Conservation (phyloP, 2,888 invertebrate genomes). For the Melanchra persicariae region DNA sequence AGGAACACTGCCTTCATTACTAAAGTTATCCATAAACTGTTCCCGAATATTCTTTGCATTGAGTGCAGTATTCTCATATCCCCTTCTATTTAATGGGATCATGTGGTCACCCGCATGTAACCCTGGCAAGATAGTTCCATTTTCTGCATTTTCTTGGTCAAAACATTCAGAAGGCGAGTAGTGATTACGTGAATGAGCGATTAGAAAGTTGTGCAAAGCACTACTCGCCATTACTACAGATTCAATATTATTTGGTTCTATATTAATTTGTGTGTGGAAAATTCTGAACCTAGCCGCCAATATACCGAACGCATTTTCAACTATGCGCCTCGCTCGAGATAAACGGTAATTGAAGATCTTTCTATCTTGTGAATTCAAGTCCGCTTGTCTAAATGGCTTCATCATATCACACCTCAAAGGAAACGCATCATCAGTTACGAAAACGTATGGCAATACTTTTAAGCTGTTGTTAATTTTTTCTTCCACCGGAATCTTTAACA, state of each 20-base stretch:
- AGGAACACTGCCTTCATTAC: constrained; percentile 1
- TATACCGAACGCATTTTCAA: no score
- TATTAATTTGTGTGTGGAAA: constrained; percentile 22
- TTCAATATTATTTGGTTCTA: constrained; percentile 15
- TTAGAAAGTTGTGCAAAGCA: constrained; percentile 18
- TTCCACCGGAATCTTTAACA: no score
- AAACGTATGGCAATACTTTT: no score
- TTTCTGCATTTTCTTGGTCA: no score
- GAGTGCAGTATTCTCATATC: not conserved
- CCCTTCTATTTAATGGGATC: constrained; percentile 6
- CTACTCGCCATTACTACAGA: constrained; percentile 15
- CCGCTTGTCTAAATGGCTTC: no score
- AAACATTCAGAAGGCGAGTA: constrained; percentile 20
- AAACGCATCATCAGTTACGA: no score
- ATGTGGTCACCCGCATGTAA: constrained; percentile 17
- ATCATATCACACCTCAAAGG: no score
- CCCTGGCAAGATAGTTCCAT: constrained; percentile 11
- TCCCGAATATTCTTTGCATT: constrained; percentile 9
- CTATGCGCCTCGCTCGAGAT: no score
- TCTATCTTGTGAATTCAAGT: no score
- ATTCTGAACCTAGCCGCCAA: constrained; percentile 17
- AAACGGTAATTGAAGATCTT: no score
- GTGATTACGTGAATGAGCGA: constrained; percentile 7
- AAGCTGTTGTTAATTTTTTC: no score
- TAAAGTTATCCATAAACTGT: constrained; percentile 9